phyloP scores from a whole-genome alignment of 1,140 invertebrate genomes.

The Bombus superbus region DNA sequence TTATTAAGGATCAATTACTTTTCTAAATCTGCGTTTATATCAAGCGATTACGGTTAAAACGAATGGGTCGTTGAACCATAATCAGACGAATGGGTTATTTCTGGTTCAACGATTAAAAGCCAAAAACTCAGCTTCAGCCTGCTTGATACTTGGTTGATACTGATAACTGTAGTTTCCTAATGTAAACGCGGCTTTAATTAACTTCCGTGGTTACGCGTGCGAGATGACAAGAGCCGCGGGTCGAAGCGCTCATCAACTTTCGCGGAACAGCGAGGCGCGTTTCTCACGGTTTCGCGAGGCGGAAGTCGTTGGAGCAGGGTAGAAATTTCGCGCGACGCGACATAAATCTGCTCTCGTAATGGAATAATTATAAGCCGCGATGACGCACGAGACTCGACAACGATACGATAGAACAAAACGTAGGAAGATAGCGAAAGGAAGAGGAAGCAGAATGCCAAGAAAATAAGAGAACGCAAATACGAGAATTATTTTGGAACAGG shows the following conservation, averaged over 20 bases:
- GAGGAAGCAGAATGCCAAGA: neutral
- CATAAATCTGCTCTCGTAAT: conserved; percentile 74
- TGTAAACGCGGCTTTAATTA: no score
- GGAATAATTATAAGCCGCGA: conserved; percentile 58
- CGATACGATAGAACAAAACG: neutral
- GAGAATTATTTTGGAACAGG: conserved; percentile 55
- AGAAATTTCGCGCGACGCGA: conserved; percentile 63
- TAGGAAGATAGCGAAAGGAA: neutral
- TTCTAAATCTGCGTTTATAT: no score
- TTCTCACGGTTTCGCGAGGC: conserved; percentile 64
- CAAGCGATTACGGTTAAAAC: no score
- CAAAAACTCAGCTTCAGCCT: no score
- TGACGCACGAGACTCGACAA: conserved; percentile 1
- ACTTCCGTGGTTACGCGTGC: neutral
- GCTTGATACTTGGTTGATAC: no score
- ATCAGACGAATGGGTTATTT: no score
- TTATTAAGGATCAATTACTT: no score
- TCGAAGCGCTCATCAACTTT: neutral
- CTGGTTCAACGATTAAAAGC: no score
- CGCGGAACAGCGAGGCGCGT: neutral
- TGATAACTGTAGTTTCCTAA: no score
- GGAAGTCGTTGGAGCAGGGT: conserved; percentile 8
- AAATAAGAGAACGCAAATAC: neutral
- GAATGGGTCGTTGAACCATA: no score
- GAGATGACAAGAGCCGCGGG: conserved; percentile 42